These are phyloP conservation scores for Tachina grossa DNA, from an alignment of 2,888 invertebrate species.

Conservation along the genomic window DNA sequence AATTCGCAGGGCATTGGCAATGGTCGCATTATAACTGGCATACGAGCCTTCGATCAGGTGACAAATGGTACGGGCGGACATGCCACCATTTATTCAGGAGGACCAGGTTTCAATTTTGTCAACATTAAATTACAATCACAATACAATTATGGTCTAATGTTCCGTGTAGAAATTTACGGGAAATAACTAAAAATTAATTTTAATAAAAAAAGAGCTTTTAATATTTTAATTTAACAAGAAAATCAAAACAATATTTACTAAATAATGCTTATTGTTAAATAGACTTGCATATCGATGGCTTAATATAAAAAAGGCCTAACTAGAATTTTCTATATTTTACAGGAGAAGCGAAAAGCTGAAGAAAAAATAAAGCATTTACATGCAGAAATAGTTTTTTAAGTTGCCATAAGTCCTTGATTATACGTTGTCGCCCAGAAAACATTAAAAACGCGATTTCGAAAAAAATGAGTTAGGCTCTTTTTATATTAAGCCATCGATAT, in stretches of 20 bases:
- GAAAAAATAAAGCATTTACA: too few species aligned
- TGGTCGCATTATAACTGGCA: constrained; percentile 80
- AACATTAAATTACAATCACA: constrained; percentile 80
- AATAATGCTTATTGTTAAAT: constrained; percentile 49
- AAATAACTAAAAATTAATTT: constrained; percentile 71
- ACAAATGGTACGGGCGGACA: constrained; percentile 81
- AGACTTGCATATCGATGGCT: too few species aligned
- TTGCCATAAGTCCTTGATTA: too few species aligned
- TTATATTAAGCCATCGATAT: too few species aligned
- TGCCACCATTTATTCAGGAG: constrained; percentile 80
- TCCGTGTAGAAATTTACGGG: constrained; percentile 80
- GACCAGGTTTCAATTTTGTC: constrained; percentile 81
- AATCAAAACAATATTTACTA: constrained; percentile 1
- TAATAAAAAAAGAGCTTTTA: not conserved
- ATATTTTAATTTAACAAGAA: constrained; percentile 21
- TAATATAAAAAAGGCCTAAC: too few species aligned
- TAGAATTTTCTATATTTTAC: too few species aligned
- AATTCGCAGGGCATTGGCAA: constrained; percentile 78
- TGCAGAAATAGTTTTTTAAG: too few species aligned
- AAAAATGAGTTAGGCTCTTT: too few species aligned
- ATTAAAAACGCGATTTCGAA: too few species aligned
- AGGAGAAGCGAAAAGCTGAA: too few species aligned
- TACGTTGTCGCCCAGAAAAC: too few species aligned
- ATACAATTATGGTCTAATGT: constrained; percentile 79
- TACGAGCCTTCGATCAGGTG: constrained; percentile 80